Percentiles rank a stretch among this genome's conserved stretches.
phyloP scores from a whole-genome alignment of 2,888 invertebrate species.

The Agriopis marginaria region DNA sequence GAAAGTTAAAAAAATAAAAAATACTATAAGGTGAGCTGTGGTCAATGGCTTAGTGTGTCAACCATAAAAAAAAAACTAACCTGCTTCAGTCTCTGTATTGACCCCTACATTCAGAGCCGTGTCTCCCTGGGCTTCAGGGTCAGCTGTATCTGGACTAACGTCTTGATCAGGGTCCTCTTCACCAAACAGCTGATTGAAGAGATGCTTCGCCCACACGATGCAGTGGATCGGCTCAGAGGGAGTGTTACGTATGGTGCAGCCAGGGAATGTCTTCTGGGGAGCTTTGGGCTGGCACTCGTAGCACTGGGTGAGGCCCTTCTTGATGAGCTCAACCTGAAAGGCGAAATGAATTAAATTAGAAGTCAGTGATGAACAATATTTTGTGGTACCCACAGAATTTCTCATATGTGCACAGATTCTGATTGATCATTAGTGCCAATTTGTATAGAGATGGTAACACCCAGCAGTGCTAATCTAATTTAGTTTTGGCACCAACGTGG shows the following conservation, averaged over 20 bases:
- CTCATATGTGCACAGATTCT: no score
- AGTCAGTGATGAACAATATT: no score
- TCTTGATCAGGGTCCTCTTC: slow-evolving; percentile 98
- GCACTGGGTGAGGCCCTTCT: slow-evolving; percentile 96
- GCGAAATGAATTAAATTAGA: neutral
- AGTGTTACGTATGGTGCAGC: slow-evolving; percentile 99
- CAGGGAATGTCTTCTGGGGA: slow-evolving; percentile 96
- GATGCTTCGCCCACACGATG: slow-evolving; percentile 99
- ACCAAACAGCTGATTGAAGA: slow-evolving; percentile 99
- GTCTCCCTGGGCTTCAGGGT: slow-evolving; percentile 94
- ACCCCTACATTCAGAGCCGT: slow-evolving; percentile 89
- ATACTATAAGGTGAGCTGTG: no score
- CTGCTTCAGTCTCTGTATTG: slow-evolving; percentile 73
- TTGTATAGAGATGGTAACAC: no score
- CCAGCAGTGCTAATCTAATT: no score
- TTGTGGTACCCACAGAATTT: no score
- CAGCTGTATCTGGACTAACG: slow-evolving; percentile 98
- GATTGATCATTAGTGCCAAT: no score
- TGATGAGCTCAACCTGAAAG: slow-evolving; percentile 91
- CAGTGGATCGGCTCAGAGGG: slow-evolving; percentile 99
- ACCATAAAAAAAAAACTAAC: slow-evolving; percentile 45
- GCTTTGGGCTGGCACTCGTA: slow-evolving; percentile 98
- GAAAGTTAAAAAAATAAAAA: no score
- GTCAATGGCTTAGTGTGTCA: no score
- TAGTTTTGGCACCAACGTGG: no score